Evolutionary conservation across 2,888 invertebrate genomes (phyloP).

Genomic region (Unio pictorum): DNA sequence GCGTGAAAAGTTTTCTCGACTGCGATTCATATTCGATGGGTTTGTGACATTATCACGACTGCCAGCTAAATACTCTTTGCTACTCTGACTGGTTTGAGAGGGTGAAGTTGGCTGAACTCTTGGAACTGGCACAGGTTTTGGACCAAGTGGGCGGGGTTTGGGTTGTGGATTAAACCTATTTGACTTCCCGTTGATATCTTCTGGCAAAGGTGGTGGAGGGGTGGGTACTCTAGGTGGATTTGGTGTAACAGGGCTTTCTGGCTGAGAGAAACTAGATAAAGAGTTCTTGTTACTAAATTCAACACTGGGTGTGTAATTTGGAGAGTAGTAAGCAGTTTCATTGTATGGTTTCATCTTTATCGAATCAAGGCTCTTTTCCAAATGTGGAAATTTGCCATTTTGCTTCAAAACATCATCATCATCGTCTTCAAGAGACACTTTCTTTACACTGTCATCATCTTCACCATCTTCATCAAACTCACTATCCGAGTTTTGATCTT

Average conservation of each 20-base stretch:
- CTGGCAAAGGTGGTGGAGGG: constrained; percentile 42
- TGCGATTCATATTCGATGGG: constrained; percentile 10
- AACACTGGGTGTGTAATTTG: constrained; percentile 34
- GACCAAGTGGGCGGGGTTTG: constrained; percentile 11
- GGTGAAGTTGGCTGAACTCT: constrained; percentile 37
- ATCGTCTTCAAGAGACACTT: constrained; percentile 6
- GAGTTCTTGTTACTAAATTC: constrained; percentile 34
- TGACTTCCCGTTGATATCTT: constrained; percentile 31
- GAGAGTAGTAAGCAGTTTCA: constrained; percentile 18
- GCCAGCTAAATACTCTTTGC: constrained; percentile 22
- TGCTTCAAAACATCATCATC: constrained; percentile 5
- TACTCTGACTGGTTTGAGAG: constrained; percentile 22
- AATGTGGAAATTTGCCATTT: constrained; percentile 6
- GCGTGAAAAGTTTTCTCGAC: constrained; percentile 22
- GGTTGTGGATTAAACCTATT: constrained; percentile 15
- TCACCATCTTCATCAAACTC: constrained; percentile 47
- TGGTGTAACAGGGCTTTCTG: constrained; percentile 18
- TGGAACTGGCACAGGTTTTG: constrained; percentile 36
- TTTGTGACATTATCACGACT: constrained; percentile 14
- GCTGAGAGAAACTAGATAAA: constrained; percentile 53
- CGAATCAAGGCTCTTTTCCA: constrained; percentile 19
- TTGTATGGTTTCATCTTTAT: constrained; percentile 27
- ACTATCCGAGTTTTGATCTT: constrained; percentile 27
- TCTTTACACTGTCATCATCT: constrained; percentile 29
- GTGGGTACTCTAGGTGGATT: constrained; percentile 16